These are phyloP conservation scores for Phlogophora meticulosa DNA, from an alignment of 2,888 invertebrate genomes.

Conservation along the genomic window DNA sequence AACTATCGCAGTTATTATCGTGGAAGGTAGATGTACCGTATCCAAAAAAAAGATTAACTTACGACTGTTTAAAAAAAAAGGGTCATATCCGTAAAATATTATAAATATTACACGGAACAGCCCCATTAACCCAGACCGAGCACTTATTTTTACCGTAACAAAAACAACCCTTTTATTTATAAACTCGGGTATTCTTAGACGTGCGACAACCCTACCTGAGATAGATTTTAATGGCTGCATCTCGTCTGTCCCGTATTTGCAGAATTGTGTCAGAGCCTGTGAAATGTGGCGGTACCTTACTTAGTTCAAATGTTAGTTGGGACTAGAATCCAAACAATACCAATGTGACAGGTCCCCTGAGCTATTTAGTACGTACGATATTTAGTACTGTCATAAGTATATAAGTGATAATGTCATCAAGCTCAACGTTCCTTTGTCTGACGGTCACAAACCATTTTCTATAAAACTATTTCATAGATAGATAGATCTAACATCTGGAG, in stretches of 20 bases:
- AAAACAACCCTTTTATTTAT: constrained; percentile 9
- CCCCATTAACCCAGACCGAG: not conserved
- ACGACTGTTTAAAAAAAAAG: not conserved
- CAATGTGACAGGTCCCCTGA: not conserved
- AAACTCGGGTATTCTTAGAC: constrained; percentile 15
- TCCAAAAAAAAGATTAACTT: not conserved
- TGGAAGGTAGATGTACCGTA: too few relatives aligned
- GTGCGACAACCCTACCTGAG: constrained; percentile 13
- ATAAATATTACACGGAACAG: not conserved
- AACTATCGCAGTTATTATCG: too few relatives aligned
- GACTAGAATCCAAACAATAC: not conserved
- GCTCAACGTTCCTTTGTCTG: too few relatives aligned
- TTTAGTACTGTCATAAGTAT: too few relatives aligned
- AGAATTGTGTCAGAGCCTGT: constrained; percentile 20
- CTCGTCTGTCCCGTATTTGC: constrained; percentile 7
- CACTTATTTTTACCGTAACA: constrained; percentile 16
- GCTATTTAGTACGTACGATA: not conserved
- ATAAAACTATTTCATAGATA: too few relatives aligned
- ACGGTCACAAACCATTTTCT: too few relatives aligned
- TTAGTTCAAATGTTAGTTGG: constrained; percentile 4
- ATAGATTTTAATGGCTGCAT: constrained; percentile 14
- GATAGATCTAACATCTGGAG: too few relatives aligned
- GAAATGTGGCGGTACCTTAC: not conserved
- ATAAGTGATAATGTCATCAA: too few relatives aligned
- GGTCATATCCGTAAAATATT: constrained; percentile 9